Base-by-base conservation (phyloP, 2,888 invertebrate genomes). In the Mayetiola destructor region DNA sequence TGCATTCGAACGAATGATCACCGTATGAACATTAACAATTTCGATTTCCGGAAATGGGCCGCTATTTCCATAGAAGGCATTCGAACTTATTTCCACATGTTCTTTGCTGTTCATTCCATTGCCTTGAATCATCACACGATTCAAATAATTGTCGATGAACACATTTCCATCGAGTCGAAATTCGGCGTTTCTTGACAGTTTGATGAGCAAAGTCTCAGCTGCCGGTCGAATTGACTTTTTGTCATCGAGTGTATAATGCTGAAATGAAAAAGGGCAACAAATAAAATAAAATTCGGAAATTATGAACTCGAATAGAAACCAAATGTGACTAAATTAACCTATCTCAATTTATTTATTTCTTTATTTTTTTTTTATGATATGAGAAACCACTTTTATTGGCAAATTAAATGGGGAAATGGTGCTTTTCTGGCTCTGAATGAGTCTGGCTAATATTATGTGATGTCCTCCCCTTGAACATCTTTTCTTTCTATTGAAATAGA, bases 31-130 rank as follows among this genome's bases (percentile, higher is more conserved):
- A 57, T 66, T 66, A 5, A 61, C 52, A 27, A 72, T 66, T 35
- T 65, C 62, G 20, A 72, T 66, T 48, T 70, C 69, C 12, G 73
- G 73, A 66, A 63, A 70, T 5, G 69, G 69, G 18, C 64, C 72
- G 12, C 61, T 61, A 48, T 69, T 69, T 14, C 66, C 66, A 2
- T 60, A 60, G 53, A 72, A 70, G 20, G 68, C 67, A 59, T 67
- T 64, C 8, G 64, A 60, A 12, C 62, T 61, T 2, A 72, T 60
- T 61, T 72, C 72, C 21, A 71, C 66, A 55, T 68, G 68, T 59
- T 68, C 68, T 36, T 55, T 52, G 1, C 62, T 59, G 23, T 63
- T 62, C 29, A 57, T 40, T 18, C 61, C 57, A 29, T 61, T 60
- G 2, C 72, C 71, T 55, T 64, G 64, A 16, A 72, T 63, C 3